phyloP scores from a whole-genome alignment of 2,113 vertebrate species.

The Amia ocellicauda region DNA sequence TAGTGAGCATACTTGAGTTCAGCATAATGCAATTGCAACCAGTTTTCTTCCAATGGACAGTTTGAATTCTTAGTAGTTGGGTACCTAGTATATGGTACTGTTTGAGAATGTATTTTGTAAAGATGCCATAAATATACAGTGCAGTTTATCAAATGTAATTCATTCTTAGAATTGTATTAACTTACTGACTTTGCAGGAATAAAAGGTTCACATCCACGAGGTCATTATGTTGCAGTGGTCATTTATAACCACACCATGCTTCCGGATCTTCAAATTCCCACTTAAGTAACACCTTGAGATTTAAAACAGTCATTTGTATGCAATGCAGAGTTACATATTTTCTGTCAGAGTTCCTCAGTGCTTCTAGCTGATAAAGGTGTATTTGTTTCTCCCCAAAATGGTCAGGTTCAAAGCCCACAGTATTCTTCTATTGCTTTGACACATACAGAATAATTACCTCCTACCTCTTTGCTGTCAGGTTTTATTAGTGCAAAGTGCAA shows the following conservation, averaged over 20 bases:
- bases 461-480: constrained; percentile 27
- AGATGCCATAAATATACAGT: too few species aligned
- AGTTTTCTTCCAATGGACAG: neutral
- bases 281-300: constrained; percentile 1
- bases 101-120: too few species aligned
- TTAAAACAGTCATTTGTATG: constrained; percentile 47
- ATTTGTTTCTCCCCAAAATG: constrained; percentile 37
- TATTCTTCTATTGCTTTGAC: constrained; percentile 48
- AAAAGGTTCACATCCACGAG: neutral
- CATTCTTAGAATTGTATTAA: neutral
- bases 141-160: neutral
- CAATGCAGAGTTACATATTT: constrained; percentile 44
- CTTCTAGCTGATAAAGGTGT: constrained; percentile 42
- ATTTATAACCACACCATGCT: neutral
- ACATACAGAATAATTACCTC: constrained; percentile 50
- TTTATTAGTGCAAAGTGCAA: constrained; percentile 25
- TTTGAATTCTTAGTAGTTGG: neutral
- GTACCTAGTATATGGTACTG: neutral
- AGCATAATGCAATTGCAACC: neutral
- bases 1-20: neutral
- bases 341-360: constrained; percentile 29
- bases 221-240: neutral
- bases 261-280: neutral
- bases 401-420: constrained; percentile 41
- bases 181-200: neutral